Evolutionary conservation across 2,888 invertebrate genomes (phyloP).

Genomic region (Eurois occulta): DNA sequence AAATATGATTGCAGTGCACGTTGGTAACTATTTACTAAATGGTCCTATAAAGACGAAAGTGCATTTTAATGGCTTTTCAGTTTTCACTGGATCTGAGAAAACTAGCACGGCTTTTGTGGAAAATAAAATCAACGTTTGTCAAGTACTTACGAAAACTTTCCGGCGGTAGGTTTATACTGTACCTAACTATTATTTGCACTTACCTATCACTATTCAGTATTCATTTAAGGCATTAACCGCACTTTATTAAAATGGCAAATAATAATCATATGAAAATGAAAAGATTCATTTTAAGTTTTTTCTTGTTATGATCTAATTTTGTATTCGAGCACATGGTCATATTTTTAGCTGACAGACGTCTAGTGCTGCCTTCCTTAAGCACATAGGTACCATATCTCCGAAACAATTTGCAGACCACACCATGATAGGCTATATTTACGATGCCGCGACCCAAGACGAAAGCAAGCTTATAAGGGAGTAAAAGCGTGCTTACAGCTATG

Average conservation of each 20-base stretch:
- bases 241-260: not conserved
- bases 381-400: not conserved
- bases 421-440: conserved; percentile 2
- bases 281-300: not conserved
- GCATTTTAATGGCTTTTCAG: conserved; percentile 55
- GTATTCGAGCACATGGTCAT: not conserved
- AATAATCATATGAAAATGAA: not conserved
- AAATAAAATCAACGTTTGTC: conserved; percentile 33
- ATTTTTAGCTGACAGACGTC: not conserved
- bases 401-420: conserved; percentile 1
- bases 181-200: not conserved
- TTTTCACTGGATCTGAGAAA: conserved; percentile 25
- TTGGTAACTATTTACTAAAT: conserved; percentile 68
- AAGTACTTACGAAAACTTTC: not conserved
- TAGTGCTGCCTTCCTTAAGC: not conserved
- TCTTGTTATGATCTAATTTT: not conserved
- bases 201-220: too few species aligned
- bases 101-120: conserved; percentile 18
- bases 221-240: not conserved
- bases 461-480: conserved; percentile 3
- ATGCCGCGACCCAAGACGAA: not conserved
- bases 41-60: conserved; percentile 48
- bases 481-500: not conserved
- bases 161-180: not conserved
- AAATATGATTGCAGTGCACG: conserved; percentile 73